Evolutionary conservation across 2,113 vertebrate genomes (phyloP), one percentile per base, ranked within the genome.

Genomic region (Malurus melanocephalus): DNA sequence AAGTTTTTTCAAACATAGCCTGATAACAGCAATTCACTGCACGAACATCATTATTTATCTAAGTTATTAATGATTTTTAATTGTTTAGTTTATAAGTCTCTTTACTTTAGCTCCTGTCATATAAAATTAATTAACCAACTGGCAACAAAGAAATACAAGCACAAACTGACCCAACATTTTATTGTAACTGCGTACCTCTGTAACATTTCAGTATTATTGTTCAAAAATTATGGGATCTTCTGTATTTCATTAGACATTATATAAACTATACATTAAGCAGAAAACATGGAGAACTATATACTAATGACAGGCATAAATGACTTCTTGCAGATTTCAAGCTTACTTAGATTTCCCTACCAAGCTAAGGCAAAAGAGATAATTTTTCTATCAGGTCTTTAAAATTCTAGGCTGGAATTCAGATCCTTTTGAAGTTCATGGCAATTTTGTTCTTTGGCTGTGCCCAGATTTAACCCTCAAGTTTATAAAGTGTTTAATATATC

Each of bases 1-100:
- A 98, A 97, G 97, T 97, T 97, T 97, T 97, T 97, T 96, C 96
- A 96, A 97, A 98, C 38, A 74, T 68, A 81, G 27, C n/a, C 84
- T 93, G 76, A 57, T 92, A 88, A 91, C 80, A 98, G 97, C 93
- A 98, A 97, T 94, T 97, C 93, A 96, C 74, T 95, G 80, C 73
- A 94, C 78, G 72, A 94, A 78, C 71, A 71, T 82, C 82, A 73
- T 79, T 94, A 68, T 96, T 97, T 97, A 92, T 96, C 87, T 86
- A 93, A 80, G 77, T 94, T 92, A 94, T 83, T 95, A 96, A 94
- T 93, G 73, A 88, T 72, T 95, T 95, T 83, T 88, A 80, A 86
- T 93, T 95, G 85, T 96, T 96, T 94, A 85, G 77, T 91, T 93
- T 85, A 89, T 91, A 93, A 72, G 20, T 91, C 69, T 65, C 82